A percentile compares a stretch with the other conserved stretches of the same genome.
phyloP scores from a whole-genome alignment of 2,888 invertebrate species.

The Caenorhabditis afra region DNA sequence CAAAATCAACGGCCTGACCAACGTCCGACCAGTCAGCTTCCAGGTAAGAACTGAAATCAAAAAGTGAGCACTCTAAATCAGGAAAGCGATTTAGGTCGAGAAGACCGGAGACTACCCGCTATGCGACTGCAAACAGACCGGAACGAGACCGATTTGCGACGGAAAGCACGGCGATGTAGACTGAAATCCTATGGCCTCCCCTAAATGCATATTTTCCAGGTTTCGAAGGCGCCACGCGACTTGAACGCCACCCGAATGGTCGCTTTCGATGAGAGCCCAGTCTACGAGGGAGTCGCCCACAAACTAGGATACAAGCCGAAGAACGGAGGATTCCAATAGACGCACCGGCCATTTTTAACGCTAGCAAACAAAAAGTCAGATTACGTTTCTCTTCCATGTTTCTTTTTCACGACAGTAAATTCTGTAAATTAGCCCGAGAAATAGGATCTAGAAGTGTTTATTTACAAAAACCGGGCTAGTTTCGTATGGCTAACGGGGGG shows the following conservation, averaged over 20 bases:
- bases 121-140: slow-evolving; percentile 98
- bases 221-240: slow-evolving; percentile 63
- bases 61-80: not conserved
- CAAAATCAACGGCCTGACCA: slow-evolving; percentile 87
- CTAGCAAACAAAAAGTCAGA: not conserved
- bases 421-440: not conserved
- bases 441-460: not conserved
- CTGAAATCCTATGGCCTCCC: not conserved
- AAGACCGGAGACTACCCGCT: slow-evolving; percentile 91
- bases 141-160: slow-evolving; percentile 95
- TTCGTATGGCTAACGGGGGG: not conserved
- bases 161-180: slow-evolving; percentile 88
- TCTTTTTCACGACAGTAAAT: slow-evolving; percentile 5
- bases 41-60: slow-evolving; percentile 46
- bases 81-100: slow-evolving; percentile 84
- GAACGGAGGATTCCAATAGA: slow-evolving; percentile 73
- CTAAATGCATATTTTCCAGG: slow-evolving; percentile 39
- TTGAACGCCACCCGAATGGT: slow-evolving; percentile 65
- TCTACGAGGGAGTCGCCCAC: slow-evolving; percentile 77
- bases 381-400: not conserved
- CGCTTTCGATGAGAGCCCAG: slow-evolving; percentile 69
- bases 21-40: slow-evolving; percentile 88
- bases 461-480: not conserved
- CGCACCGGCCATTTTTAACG: slow-evolving; percentile 8
- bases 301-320: slow-evolving; percentile 75